These are phyloP conservation scores for Macrotus californicus DNA, from an alignment of 2,113 vertebrate species.

Conservation along the genomic window DNA sequence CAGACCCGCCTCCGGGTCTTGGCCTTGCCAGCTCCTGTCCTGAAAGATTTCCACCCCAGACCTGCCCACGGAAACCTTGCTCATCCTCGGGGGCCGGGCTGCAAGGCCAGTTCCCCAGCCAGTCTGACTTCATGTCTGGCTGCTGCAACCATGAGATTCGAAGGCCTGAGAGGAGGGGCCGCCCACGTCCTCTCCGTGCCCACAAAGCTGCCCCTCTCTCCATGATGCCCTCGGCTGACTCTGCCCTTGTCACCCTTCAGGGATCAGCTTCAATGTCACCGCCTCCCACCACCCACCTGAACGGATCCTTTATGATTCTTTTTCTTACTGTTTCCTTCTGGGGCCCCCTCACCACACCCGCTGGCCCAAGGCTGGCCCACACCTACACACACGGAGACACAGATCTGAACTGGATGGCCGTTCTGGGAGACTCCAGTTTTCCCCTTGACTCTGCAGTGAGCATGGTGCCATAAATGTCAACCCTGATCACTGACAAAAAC, in stretches of 20 bases:
- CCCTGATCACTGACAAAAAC: not conserved
- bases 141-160: accelerated
- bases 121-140: not conserved
- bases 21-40: not conserved
- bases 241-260: not conserved
- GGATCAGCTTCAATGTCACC: not conserved
- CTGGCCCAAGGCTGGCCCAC: not conserved
- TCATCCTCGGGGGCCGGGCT: accelerated
- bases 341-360: not conserved
- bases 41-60: accelerated
- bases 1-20: not conserved
- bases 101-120: not conserved
- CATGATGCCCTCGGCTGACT: not conserved
- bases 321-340: not conserved
- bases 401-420: too few species aligned
- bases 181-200: accelerated
- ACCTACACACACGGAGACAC: not conserved
- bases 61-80: not conserved
- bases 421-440: not conserved
- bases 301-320: not conserved
- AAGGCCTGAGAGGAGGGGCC: not conserved
- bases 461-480: not conserved
- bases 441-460: not conserved
- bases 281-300: not conserved
- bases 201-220: not conserved